Base-by-base conservation (phyloP, 2,888 invertebrate species). In the Alviniconcha strummeri region DNA sequence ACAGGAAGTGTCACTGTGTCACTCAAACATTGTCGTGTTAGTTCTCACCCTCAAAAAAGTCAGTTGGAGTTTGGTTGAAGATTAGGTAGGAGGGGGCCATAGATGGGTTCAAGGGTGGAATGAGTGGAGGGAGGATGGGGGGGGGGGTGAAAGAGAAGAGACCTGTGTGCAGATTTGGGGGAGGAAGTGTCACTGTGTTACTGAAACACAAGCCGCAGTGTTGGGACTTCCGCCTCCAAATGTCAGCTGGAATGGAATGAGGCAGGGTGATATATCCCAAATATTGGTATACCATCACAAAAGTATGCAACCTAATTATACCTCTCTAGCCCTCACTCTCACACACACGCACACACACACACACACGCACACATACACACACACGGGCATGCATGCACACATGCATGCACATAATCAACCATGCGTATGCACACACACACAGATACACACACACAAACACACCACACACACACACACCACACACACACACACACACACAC, bases 261-360 rank as follows among this genome's bases (percentile, higher is more conserved):
- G 17, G n/a, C 7, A 71, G 17, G n/a, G n/a, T 1, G 7, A 19
- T 71, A 15, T 17, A 17, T 71, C 19, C 7, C 13, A 71, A 71
- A 19, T 8, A 71, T 19, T n/a, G 17, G 17, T 64, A 15, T 52
- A 54, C 74, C 19, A 7, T 11, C 36, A 74, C 52, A 74, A 19
- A 74, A 8, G 9, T 52, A 74, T 9, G 9, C 74, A 52, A 36
- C 36, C 36, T 36, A 36, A 36, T 36, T 36, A 36, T 36, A 36
- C 36, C 36, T 36, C 36, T 36, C 36, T 36, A 36, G 36, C 36
- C 36, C 74, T 36, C 74, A 74, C 52, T 8, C 74, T 36, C 74
- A 8, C 74, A 74, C 74, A 52, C 74, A 74, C 74, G 55, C 74
- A 74, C 74, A 74, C 74, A 74, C 74, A 74, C 74, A 74, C 74